A percentile compares a stretch with the other conserved stretches of the same genome.
Conservation (phyloP, 2,888 invertebrate species). For the Flabesymbios commensalis region DNA sequence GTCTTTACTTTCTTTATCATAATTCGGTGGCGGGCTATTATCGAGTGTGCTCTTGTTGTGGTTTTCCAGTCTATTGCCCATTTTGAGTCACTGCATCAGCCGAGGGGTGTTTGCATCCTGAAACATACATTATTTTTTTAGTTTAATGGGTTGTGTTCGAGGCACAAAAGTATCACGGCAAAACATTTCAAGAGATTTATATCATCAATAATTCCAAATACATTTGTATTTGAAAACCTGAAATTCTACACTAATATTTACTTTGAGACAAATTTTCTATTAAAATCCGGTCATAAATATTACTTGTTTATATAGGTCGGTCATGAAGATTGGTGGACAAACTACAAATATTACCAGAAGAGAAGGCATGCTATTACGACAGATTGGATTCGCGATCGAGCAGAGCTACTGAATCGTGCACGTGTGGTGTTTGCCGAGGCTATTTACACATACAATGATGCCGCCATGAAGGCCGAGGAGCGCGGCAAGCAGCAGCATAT, state of each 20-base stretch:
- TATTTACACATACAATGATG: constrained; percentile 42
- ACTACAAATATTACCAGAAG: constrained; percentile 49
- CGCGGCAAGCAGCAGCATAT: constrained; percentile 45
- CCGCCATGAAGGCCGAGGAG: constrained; percentile 47
- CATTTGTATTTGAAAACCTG: too few relatives aligned
- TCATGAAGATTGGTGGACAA: constrained; percentile 57
- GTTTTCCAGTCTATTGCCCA: too few relatives aligned
- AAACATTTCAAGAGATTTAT: too few relatives aligned
- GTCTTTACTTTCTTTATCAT: too few relatives aligned
- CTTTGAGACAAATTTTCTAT: constrained; percentile 2
- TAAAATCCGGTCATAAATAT: neutral
- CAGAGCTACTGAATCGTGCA: constrained; percentile 50
- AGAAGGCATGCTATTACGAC: constrained; percentile 45
- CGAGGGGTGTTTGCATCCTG: too few relatives aligned
- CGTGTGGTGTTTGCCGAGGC: constrained; percentile 46
- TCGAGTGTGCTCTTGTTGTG: too few relatives aligned
- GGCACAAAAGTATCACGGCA: too few relatives aligned
- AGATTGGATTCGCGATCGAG: constrained; percentile 53
- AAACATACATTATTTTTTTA: too few relatives aligned
- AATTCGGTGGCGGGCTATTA: too few relatives aligned
- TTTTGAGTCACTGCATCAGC: too few relatives aligned
- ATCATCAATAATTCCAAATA: too few relatives aligned
- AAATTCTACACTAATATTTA: neutral
- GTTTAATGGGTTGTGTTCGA: too few relatives aligned
- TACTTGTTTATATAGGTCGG: constrained; percentile 42